phyloP scores from a whole-genome alignment of 2,797 vertebrate species.

The Acrocephalus scirpaceus region DNA sequence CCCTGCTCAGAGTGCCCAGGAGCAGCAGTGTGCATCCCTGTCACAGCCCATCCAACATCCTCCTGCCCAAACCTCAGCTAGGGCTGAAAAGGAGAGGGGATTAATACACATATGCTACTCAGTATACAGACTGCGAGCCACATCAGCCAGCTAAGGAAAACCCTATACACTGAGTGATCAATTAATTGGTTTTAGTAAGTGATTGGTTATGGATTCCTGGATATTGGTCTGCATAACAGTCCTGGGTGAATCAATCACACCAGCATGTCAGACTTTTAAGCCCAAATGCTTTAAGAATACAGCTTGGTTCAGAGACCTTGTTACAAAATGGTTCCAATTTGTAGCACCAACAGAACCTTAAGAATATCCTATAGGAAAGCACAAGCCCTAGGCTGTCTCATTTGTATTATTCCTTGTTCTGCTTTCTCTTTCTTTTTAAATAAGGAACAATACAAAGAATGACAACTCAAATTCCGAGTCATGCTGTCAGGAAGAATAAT shows the following conservation, averaged over 20 bases:
- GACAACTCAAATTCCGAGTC: slow-evolving; percentile 66
- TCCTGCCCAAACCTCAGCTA: neutral
- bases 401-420: slow-evolving; percentile 57
- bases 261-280: neutral
- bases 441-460: slow-evolving; percentile 63
- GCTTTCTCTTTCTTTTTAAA: slow-evolving; percentile 62
- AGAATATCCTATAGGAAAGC: slow-evolving; percentile 8
- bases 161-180: neutral
- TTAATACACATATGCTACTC: rapidly evolving
- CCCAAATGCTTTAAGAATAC: neutral
- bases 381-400: slow-evolving; percentile 22
- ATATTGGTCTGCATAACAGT: neutral
- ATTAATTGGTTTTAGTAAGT: neutral
- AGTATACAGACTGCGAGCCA: rapidly evolving
- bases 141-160: neutral
- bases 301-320: neutral
- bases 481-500: slow-evolving; percentile 71
- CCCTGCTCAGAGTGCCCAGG: neutral
- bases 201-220: neutral
- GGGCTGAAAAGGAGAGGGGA: neutral
- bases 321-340: slow-evolving; percentile 42
- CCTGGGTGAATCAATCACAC: neutral
- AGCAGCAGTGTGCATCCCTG: neutral
- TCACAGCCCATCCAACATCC: neutral
- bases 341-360: neutral